Evolutionary conservation across 2,888 invertebrate genomes (phyloP), one percentile per base, ranked within the genome.

Genomic region (Lasioglossum villosulum): DNA sequence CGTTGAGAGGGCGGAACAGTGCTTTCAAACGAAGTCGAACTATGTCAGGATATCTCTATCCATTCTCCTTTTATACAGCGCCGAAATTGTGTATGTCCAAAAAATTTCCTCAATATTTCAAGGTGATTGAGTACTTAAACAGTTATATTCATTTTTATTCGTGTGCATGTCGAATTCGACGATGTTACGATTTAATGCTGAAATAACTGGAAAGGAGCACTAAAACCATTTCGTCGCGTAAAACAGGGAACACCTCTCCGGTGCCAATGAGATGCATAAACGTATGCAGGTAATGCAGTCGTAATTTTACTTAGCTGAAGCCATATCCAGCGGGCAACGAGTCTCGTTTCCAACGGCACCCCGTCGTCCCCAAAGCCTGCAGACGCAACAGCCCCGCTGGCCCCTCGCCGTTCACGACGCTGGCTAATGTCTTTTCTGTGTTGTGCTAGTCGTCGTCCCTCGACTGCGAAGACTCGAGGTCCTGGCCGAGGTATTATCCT

Each of bases 351-450:
- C 89, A 87, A 92, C 91, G 86, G 90, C 90, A 75, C 86, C 89
- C 87, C 90, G 86, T 86, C 87, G 87, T 87, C 81, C 88, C 86
- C 84, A 80, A 84, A 86, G 86, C 88, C 75, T 77, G 80, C 72
- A 80, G 76, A 75, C 85, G 84, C 86, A 77, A 86, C 88, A 84
- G 88, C 84, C 88, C 85, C 78, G 79, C 87, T 83, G 86, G 83
- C 87, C 88, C 88, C 90, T 86, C 88, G 83, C 90, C 91, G 90
- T 90, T 91, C 92, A 90, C 90, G 90, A 81, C 88, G 90, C 90
- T 88, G 89, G 93, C 94, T 95, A 95, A 95, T 95, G 95, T 95
- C 94, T 95, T 95, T 95, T 95, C 95, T 95, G 95, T 95, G 95
- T 95, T 93, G 92, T 90, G 90, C 93, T 91, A 90, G 92, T 89